These are phyloP conservation scores for Stegophylla sp. DNA, from an alignment of 2,888 invertebrate species.

Conservation along the genomic window DNA sequence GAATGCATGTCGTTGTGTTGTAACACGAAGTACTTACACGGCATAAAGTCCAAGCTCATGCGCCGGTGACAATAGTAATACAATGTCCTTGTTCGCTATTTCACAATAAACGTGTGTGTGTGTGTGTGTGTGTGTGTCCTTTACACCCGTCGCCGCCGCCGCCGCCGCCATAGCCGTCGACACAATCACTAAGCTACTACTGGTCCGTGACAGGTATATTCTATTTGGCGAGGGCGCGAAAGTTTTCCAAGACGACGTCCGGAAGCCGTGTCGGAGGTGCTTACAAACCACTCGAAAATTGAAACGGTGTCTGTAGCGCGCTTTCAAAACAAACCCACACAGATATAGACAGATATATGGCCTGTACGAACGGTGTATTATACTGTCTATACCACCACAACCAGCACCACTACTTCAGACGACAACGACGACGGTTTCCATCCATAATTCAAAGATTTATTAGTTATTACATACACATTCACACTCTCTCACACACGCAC, in stretches of 20 bases:
- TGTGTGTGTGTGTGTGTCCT: background rate
- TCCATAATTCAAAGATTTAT: slow-evolving; percentile 44
- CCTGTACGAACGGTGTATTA: too few relatives aligned
- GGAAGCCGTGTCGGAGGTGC: background rate
- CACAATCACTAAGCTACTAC: too few relatives aligned
- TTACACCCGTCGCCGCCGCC: background rate
- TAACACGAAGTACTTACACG: too few relatives aligned
- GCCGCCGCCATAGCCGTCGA: background rate
- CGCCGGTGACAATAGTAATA: too few relatives aligned
- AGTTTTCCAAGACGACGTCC: background rate
- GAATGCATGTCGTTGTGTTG: too few relatives aligned
- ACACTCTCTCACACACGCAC: background rate
- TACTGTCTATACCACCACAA: background rate
- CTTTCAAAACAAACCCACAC: background rate
- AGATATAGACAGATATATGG: background rate
- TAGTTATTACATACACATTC: slow-evolving; percentile 5
- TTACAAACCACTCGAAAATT: slow-evolving; percentile 19
- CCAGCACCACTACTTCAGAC: background rate
- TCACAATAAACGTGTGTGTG: background rate
- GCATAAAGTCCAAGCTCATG: too few relatives aligned
- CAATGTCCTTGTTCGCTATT: too few relatives aligned
- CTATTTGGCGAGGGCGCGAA: background rate
- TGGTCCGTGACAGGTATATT: slow-evolving; percentile 11
- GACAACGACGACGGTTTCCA: slow-evolving; percentile 2
- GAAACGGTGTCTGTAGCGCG: background rate